Evolutionary conservation across 2,888 invertebrate genomes (phyloP), one percentile per base, ranked within the genome.

Genomic region (Pollenia griseotomentosa): DNA sequence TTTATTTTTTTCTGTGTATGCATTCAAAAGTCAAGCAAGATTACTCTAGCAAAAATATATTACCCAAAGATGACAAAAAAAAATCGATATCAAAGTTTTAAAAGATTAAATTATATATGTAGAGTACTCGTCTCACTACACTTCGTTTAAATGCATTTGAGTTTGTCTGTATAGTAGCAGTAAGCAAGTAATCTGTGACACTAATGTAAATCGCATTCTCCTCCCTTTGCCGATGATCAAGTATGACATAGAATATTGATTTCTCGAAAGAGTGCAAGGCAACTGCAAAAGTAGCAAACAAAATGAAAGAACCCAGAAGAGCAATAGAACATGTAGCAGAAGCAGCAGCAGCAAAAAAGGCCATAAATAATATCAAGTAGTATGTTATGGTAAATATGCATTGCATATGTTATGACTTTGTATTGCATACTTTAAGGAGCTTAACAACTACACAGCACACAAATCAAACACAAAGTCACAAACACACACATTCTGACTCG

Each of bases 11-110:
- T n/a, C n/a, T n/a, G n/a, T n/a, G n/a, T n/a, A n/a, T n/a, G n/a
- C n/a, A n/a, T 77, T 3, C 7, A 5, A 48, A 65, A 23, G 16
- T 5, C 51, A n/a, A 40, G 0, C 19, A n/a, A 48, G 42, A 75
- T 9, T 42, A n/a, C 4, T 42, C 16, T 63, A 10, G 46, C 1
- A 68, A 46, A 66, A 46, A 9, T 55, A 33, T 33, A 55, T n/a
- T 0, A 11, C 9, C n/a, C 8, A 42, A 9, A 65, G 71, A 3
- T 7, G 0, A 16, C 11, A 40, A 16, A 12, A 9, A 48, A 55
- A 79, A 77, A 89, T 89, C 88, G 89, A 91, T 89, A 83, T 86
- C 57, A 59, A 66, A 68, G 51, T 55, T 73, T 63, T 51, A 77
- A 57, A 73, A 66, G 59, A 78, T 71, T 82, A 73, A 77, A 75